Evolutionary conservation across 2,113 vertebrate species (phyloP).

Genomic region (Paramormyrops kingsleyae): DNA sequence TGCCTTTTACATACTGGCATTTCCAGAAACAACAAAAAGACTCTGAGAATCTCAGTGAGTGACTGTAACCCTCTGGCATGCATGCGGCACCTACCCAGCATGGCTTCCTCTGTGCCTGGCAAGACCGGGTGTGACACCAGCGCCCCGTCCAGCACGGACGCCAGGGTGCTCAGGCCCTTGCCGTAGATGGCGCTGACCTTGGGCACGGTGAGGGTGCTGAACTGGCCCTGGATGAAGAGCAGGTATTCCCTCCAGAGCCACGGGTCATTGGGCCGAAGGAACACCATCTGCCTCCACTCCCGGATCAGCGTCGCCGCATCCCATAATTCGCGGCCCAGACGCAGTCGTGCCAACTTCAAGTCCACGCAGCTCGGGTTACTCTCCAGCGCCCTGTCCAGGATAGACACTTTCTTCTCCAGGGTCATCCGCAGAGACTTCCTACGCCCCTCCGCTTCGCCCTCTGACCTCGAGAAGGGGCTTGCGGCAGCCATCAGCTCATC

Average conservation of each 20-base stretch:
- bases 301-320: slow-evolving; percentile 74
- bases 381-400: slow-evolving; percentile 80
- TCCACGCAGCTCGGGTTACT: slow-evolving; percentile 76
- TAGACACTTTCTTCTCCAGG: slow-evolving; percentile 87
- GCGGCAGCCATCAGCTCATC: slow-evolving; percentile 71
- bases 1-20: not conserved
- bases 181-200: slow-evolving; percentile 79
- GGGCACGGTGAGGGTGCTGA: slow-evolving; percentile 81
- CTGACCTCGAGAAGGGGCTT: slow-evolving; percentile 51
- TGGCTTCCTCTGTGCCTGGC: slow-evolving; percentile 77
- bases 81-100: slow-evolving; percentile 67
- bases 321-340: slow-evolving; percentile 81
- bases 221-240: slow-evolving; percentile 86
- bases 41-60: not conserved
- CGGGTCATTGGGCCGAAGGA: slow-evolving; percentile 86
- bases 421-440: slow-evolving; percentile 62
- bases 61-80: not conserved
- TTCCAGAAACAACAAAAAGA: not conserved
- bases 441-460: slow-evolving; percentile 51
- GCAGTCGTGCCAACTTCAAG: slow-evolving; percentile 77
- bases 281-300: slow-evolving; percentile 94
- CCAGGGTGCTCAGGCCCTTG: slow-evolving; percentile 84
- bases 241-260: slow-evolving; percentile 84
- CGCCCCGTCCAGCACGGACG: slow-evolving; percentile 79
- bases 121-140: slow-evolving; percentile 82